These are phyloP conservation scores for Megalonaias nervosa DNA, from an alignment of 1,140 invertebrate species.

Conservation along the genomic window DNA sequence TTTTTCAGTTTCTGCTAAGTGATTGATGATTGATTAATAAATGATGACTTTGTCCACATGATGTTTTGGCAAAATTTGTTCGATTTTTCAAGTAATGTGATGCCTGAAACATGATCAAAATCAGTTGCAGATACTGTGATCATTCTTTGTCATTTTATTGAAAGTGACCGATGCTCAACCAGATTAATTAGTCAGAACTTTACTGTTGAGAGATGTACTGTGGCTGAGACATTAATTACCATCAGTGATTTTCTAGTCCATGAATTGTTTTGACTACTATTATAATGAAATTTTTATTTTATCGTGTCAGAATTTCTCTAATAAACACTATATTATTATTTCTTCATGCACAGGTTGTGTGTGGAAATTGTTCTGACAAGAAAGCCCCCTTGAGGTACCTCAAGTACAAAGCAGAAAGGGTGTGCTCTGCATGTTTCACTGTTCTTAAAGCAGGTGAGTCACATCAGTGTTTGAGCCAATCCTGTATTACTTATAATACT, in stretches of 20 bases:
- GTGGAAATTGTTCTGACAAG: conserved; percentile 80
- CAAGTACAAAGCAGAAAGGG: conserved; percentile 74
- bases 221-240: too few species aligned
- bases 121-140: too few species aligned
- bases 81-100: too few species aligned
- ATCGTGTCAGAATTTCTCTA: not conserved
- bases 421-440: conserved; percentile 77
- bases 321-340: conserved; percentile 7
- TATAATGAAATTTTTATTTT: not conserved
- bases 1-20: too few species aligned
- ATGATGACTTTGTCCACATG: not conserved
- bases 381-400: conserved; percentile 80
- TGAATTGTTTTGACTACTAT: not conserved
- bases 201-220: too few species aligned
- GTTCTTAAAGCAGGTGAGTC: conserved; percentile 71
- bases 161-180: too few species aligned
- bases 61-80: not conserved
- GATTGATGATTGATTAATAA: too few species aligned
- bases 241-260: not conserved
- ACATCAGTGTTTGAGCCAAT: not conserved
- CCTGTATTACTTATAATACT: conserved; percentile 13
- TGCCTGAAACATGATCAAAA: too few species aligned
- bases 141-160: too few species aligned
- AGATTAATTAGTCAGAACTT: too few species aligned
- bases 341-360: conserved; percentile 76